Base-by-base conservation (phyloP, 2,797 vertebrate species). In the Enteromius argenteus region DNA sequence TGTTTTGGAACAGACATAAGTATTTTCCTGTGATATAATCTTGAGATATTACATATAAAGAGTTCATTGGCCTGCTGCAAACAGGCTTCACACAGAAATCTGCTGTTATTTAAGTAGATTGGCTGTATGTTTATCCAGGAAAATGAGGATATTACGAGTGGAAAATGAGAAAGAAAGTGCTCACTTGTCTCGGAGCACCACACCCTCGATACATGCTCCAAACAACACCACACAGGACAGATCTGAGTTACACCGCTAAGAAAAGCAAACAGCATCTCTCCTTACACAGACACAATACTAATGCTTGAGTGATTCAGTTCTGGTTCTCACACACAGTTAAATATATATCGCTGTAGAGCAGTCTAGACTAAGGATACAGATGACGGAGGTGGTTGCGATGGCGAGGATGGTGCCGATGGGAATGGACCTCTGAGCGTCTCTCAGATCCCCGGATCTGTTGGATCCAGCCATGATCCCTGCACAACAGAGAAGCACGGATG, bases 401-500 rank as follows among this genome's bases (percentile, higher is more conserved):
- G 98, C 98, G 88, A 99, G 86, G 88, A 99, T 98, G 87, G 98
- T 99, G 83, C 98, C 98, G 0, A 97, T 95, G 84, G 98, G 98
- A 90, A 99, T 99, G 64, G 98, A 98, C 91, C 95, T 98, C 92
- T 99, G 98, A 35, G 98, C 98, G 14, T 99, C 98, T 86, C 94
- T 94, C 88, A 99, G 91, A 92, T 99, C 98, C 79, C 98, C 98
- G 0, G 98, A 99, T 64, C 98, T 94, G 93, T 99, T 99, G 51
- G 97, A 99, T 80, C 98, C 98, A 1, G 97, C 98, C 98, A 99
- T 99, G 90, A 99, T 99, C 62, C 97, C 97, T 99, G 88, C 13
- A 80, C 32, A 66, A 80, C 35, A 66, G 10, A 86, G 3, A 58
- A 3, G 3, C 21, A 58, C 3, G 2, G 58, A 30, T 15, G 6